Conservation (phyloP, 2,797 vertebrate genomes). For the Liparis tanakae region DNA sequence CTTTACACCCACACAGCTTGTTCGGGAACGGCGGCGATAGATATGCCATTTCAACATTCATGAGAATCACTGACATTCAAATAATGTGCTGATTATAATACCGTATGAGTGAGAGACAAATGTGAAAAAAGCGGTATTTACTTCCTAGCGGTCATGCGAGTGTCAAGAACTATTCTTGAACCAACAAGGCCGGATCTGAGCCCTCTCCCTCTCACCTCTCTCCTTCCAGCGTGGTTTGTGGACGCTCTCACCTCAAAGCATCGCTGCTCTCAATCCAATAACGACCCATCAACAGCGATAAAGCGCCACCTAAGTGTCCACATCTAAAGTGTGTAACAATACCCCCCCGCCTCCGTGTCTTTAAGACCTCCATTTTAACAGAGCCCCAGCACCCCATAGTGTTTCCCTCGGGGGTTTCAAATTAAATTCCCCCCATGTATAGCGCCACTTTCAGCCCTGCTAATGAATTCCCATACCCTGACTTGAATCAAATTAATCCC, state of each 20-base stretch:
- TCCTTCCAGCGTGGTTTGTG: constrained; percentile 3
- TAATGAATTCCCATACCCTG: constrained; percentile 85
- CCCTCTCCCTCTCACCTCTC: constrained; percentile 10
- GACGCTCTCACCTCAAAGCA: constrained; percentile 34
- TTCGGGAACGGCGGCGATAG: constrained; percentile 61
- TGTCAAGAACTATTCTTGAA: constrained; percentile 52
- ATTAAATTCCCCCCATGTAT: constrained; percentile 81
- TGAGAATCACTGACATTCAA: constrained; percentile 85
- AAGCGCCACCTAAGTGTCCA: constrained; percentile 58
- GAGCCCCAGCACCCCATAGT: constrained; percentile 53
- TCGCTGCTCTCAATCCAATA: constrained; percentile 60
- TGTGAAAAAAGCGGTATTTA: constrained; percentile 60
- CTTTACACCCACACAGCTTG: constrained; percentile 75
- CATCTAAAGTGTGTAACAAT: constrained; percentile 62
- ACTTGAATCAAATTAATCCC: constrained; percentile 84
- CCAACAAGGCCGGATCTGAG: constrained; percentile 35
- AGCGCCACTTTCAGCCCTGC: constrained; percentile 73
- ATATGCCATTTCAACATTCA: constrained; percentile 84
- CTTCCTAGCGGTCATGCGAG: constrained; percentile 45
- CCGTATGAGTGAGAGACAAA: constrained; percentile 60
- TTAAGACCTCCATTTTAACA: constrained; percentile 66
- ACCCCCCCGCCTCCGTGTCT: constrained; percentile 58
- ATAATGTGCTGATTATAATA: constrained; percentile 82
- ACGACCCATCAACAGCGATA: constrained; percentile 70
- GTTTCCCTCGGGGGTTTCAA: constrained; percentile 75